These are phyloP conservation scores for Sphyrna mokarran DNA, from an alignment of 2,113 vertebrate genomes.

Conservation along the genomic window DNA sequence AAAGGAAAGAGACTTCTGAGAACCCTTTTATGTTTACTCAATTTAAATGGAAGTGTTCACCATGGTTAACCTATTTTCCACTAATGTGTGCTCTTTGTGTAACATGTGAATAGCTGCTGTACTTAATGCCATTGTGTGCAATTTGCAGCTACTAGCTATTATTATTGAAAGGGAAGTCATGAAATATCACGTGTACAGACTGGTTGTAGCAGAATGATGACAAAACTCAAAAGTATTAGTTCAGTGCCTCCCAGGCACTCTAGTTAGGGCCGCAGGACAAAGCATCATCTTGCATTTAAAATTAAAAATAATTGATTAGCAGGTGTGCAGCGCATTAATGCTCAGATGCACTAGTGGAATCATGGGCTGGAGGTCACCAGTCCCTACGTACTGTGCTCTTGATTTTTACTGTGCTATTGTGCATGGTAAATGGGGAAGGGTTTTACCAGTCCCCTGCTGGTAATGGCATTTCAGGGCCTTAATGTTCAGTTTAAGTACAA, in stretches of 20 bases:
- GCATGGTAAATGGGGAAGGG: background rate
- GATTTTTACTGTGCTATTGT: background rate
- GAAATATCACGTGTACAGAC: background rate
- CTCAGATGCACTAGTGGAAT: background rate
- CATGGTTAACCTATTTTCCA: background rate
- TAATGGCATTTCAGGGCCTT: background rate
- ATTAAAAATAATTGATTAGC: background rate
- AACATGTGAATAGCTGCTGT: background rate
- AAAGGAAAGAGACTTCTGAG: constrained; percentile 7
- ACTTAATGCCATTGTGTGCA: background rate
- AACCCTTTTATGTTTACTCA: background rate
- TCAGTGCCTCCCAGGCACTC: background rate
- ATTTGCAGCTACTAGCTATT: background rate
- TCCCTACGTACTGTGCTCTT: background rate
- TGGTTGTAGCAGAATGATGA: background rate
- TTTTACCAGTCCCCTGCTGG: background rate
- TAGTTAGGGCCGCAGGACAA: background rate
- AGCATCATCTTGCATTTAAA: background rate
- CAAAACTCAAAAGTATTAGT: background rate
- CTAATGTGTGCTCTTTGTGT: background rate
- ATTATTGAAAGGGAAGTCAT: background rate
- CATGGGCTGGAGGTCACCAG: background rate
- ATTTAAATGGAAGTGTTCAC: background rate
- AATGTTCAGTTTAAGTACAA: background rate
- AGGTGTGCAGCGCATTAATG: background rate